A percentile compares a stretch with the other conserved stretches of the same genome.
Evolutionary conservation across 2,888 invertebrate species (phyloP).

Genomic region (Steromphala cineraria): DNA sequence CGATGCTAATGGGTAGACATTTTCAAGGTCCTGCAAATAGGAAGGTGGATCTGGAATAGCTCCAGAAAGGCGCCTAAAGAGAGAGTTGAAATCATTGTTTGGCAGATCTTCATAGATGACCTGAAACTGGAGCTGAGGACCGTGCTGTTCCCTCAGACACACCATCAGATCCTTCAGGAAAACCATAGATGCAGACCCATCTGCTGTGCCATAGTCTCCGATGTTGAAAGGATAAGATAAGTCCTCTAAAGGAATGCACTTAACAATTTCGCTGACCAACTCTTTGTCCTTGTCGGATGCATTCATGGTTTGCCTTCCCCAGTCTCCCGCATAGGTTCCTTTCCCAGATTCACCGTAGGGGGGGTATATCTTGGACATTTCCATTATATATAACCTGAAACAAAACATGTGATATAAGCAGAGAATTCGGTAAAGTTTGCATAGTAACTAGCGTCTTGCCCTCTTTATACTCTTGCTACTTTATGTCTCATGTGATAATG

Average conservation of each 20-base stretch:
- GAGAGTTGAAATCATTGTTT: not conserved
- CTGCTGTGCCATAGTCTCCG: not conserved
- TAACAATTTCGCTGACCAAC: not conserved
- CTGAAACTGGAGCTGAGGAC: not conserved
- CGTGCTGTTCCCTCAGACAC: not conserved
- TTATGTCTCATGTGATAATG: too few relatives aligned
- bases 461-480: too few relatives aligned
- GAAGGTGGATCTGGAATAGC: not conserved
- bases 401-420: too few relatives aligned
- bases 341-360: too few relatives aligned
- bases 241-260: not conserved
- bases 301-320: too few relatives aligned
- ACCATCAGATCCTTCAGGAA: not conserved
- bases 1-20: not conserved
- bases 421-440: too few relatives aligned
- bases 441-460: too few relatives aligned
- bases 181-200: not conserved
- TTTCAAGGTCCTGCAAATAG: not conserved
- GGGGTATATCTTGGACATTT: too few relatives aligned
- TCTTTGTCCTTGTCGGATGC: too few relatives aligned
- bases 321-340: too few relatives aligned
- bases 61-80: not conserved
- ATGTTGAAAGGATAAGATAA: not conserved
- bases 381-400: too few relatives aligned
- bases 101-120: not conserved